Evolutionary conservation across 1,140 invertebrate species (phyloP).

Genomic region (Diploscapter pachys): DNA sequence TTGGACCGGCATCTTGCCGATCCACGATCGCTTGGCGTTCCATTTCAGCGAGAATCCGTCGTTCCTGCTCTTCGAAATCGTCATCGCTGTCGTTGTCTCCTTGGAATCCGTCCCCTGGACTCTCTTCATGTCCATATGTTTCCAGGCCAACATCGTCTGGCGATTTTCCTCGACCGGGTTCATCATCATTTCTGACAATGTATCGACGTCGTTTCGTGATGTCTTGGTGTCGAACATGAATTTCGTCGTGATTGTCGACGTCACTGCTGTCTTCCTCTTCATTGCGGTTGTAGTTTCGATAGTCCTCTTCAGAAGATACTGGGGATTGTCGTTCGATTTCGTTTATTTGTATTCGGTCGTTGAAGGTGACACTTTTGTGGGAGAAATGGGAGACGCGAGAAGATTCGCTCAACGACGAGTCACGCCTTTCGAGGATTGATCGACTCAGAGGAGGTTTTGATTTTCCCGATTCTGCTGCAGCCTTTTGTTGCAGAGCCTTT

Average conservation of each 20-base stretch:
- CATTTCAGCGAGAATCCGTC: background rate
- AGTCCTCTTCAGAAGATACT: no score
- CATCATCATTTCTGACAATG: slow-evolving; percentile 3
- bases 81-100: slow-evolving; percentile 12
- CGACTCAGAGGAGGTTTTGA: no score
- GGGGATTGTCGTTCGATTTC: slow-evolving; percentile 31
- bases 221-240: slow-evolving; percentile 22
- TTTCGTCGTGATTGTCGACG: slow-evolving; percentile 14
- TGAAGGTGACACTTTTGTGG: slow-evolving; percentile 38
- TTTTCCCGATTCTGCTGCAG: no score
- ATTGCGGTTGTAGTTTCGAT: no score
- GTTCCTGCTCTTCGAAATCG: slow-evolving; percentile 17
- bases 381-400: slow-evolving; percentile 2
- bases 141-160: background rate
- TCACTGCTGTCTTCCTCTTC: background rate
- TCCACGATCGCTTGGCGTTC: no score
- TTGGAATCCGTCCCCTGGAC: background rate
- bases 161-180: slow-evolving; percentile 2
- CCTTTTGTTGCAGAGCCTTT: no score
- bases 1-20: background rate
- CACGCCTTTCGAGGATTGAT: background rate
- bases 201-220: slow-evolving; percentile 28
- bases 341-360: slow-evolving; percentile 33
- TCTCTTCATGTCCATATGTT: no score
- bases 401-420: slow-evolving; percentile 29